Percentiles rank a stretch among this genome's conserved stretches.
phyloP scores from a whole-genome alignment of 2,888 invertebrate genomes.

The Bembecia ichneumoniformis region DNA sequence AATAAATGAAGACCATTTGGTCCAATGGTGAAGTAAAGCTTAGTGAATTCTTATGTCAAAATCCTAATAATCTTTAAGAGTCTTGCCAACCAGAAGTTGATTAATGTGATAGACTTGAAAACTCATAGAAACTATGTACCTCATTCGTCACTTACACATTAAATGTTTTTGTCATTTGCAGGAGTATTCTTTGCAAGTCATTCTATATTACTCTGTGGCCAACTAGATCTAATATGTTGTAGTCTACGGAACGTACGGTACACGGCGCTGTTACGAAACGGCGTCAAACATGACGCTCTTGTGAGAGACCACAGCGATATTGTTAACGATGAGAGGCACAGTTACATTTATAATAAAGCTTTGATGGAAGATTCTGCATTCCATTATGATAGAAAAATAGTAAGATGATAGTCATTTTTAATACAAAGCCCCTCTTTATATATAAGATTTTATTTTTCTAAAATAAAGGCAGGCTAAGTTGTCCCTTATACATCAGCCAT shows the following conservation, averaged over 20 bases:
- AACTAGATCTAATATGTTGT: slow-evolving; percentile 55
- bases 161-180: slow-evolving; percentile 11
- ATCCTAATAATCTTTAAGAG: too few relatives aligned
- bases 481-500: too few relatives aligned
- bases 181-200: slow-evolving; percentile 56
- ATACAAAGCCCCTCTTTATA: too few relatives aligned
- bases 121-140: too few relatives aligned
- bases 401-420: slow-evolving; percentile 8
- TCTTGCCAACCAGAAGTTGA: too few relatives aligned
- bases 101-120: too few relatives aligned
- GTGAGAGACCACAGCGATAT: slow-evolving; percentile 20
- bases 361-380: slow-evolving; percentile 34
- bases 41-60: too few relatives aligned
- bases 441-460: too few relatives aligned
- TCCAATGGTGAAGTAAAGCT: too few relatives aligned
- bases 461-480: too few relatives aligned
- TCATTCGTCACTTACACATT: not conserved
- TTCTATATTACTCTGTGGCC: slow-evolving; percentile 55
- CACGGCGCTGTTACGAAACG: slow-evolving; percentile 39
- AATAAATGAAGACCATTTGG: too few relatives aligned
- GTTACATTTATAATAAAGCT: slow-evolving; percentile 38
- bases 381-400: slow-evolving; percentile 40
- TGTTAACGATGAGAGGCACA: slow-evolving; percentile 36
- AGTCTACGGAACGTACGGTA: slow-evolving; percentile 48
- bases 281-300: slow-evolving; percentile 29